Evolutionary conservation across 53 echinoderm and acorn worm species (phyloP), one percentile per base, ranked within the genome.

Genomic region (Astropecten irregularis): DNA sequence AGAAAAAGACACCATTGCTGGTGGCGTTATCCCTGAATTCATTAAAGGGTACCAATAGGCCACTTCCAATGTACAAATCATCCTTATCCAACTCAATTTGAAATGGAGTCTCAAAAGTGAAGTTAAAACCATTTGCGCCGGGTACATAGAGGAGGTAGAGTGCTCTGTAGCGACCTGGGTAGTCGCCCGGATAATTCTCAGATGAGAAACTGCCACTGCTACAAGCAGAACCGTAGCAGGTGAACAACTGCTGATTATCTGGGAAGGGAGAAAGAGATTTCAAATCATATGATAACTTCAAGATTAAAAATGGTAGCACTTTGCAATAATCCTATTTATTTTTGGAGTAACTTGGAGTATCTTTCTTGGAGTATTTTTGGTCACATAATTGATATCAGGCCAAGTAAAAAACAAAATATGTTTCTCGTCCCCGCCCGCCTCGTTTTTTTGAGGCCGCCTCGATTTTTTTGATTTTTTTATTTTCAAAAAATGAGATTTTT

Each of bases 111-210:
- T 51, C 83, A 70, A 94, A 94, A 34, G 71, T 77, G 84, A 94
- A 87, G 4, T 74, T 83, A 38, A 94, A 86, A 37, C 91, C 82
- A 26, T 33, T 40, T 9, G 89, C 91, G 36, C 83, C 84, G 20
- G 94, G 94, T 15, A 89, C 71, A 58, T 94, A 94, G 23, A 94
- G 52, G 18, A 94, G 94, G 71, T 94, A 94, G 2, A 91, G 83
- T 19, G 77, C 94, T 29, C 86, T 50, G 71, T 91, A 91, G 58
- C 94, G 73, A 35, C 59, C 37, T 20, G 67, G 47, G 79, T 94
- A 94, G 5, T 37, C 18, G 34, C 31, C 49, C 8, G 94, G 94
- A 77, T 89, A 94, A 34, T 74, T 88, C 31, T 51, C 30, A 37
- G 85, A 85, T n/a, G 21, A 52, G 53, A 94, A 94, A 46, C 9